Base-by-base conservation (phyloP, 2,797 vertebrate species). In the Podarcis siculus region DNA sequence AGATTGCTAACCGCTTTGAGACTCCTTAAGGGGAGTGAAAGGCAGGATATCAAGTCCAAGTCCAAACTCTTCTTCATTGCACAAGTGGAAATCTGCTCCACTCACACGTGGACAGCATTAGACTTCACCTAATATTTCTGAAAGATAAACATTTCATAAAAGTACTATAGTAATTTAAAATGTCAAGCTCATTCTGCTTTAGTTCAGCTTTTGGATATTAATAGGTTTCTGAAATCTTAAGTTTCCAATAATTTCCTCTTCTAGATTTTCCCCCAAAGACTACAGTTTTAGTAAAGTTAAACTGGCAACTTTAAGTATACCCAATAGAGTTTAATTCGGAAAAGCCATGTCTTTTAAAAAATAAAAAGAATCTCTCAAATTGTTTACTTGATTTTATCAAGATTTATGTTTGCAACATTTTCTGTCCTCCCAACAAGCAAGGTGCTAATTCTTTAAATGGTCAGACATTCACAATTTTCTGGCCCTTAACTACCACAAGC, bases 401-500 rank as follows among this genome's bases (percentile, higher is more conserved):
- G 96, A 96, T 97, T 97, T 96, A 94, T 97, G 90, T 90, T 93
- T 95, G 87, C 89, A 95, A 85, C 93, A 86, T 86, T 86, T 93
- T 95, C 89, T 90, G 91, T 95, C 91, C 94, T 96, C 81, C 89
- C 94, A 95, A 94, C 89, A 94, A 95, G 92, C 92, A 95, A 95
- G 95, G 96, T 96, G 95, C 96, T 97, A 97, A 97, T 97, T 96
- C 95, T 96, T 96, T 97, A 97, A 97, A 96, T 96, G 95, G 96
- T 96, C 95, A 96, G 95, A 95, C 96, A 95, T 96, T 96, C 96
- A 95, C 96, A 96, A 90, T 97, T 96, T 98, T 98, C 97, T 97
- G 97, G 97, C 97, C 97, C 97, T 97, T 98, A 97, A 98, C 98
- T 97, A 97, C 97, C 97, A 97, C 94, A 95, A 97, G 98, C 98